These are phyloP conservation scores for Liasis olivaceus DNA, from an alignment of 2,797 vertebrate genomes.

Conservation along the genomic window DNA sequence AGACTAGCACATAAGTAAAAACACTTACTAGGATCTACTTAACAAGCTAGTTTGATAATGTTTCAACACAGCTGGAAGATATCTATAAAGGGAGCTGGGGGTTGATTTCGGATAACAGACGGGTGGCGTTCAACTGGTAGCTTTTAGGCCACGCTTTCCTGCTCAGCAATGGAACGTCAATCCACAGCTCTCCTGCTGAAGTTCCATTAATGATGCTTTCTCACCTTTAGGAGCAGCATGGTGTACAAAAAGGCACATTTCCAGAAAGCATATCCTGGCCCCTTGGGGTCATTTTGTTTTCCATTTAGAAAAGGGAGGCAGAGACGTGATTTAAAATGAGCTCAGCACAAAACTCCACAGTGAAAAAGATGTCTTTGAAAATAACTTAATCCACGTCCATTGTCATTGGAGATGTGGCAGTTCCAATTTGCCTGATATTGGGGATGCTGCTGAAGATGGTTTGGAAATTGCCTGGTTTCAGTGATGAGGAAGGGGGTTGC, in stretches of 20 bases:
- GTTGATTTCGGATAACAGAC: slow-evolving; percentile 33
- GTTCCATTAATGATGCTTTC: slow-evolving; percentile 48
- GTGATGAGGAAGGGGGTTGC: neutral
- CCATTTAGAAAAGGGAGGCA: slow-evolving; percentile 11
- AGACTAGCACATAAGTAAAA: slow-evolving; percentile 57
- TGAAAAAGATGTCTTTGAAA: slow-evolving; percentile 54
- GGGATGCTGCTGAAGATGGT: neutral
- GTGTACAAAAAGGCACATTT: slow-evolving; percentile 34
- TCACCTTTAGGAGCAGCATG: slow-evolving; percentile 36
- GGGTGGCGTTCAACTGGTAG: slow-evolving; percentile 36
- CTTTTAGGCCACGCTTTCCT: slow-evolving; percentile 49
- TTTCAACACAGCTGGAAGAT: slow-evolving; percentile 55
- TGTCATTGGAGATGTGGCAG: slow-evolving; percentile 44
- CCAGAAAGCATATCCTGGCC: slow-evolving; percentile 38
- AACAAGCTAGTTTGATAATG: slow-evolving; percentile 47
- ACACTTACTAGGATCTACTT: slow-evolving; percentile 55
- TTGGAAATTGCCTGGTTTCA: neutral
- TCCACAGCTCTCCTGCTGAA: slow-evolving; percentile 38
- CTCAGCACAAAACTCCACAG: slow-evolving; percentile 46
- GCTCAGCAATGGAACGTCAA: slow-evolving; percentile 24
- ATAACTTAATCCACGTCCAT: slow-evolving; percentile 31
- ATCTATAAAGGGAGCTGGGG: slow-evolving; percentile 50
- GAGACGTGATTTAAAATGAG: slow-evolving; percentile 38
- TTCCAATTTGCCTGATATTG: neutral
- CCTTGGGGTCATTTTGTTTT: slow-evolving; percentile 31